Base-by-base conservation (phyloP, 2,888 invertebrate genomes). In the Apotomis capreana region DNA sequence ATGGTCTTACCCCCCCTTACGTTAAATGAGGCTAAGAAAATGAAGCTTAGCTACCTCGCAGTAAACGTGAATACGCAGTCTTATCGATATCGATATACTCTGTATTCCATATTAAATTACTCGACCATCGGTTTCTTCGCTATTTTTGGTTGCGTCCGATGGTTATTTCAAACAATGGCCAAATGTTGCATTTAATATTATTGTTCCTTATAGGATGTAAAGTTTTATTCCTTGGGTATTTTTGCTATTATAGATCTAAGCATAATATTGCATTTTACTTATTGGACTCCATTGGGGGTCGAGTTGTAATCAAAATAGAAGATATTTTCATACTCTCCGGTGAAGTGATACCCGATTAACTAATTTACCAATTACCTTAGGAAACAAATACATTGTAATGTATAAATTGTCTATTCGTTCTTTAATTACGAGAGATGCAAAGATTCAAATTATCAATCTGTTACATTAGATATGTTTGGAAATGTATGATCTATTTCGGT, bases 181-280 rank as follows among this genome's bases (percentile, higher is more conserved):
- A 81, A 82, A 79, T 73, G 79, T 80, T 84, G 87, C 88, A 89
- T 88, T 88, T 87, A 86, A 83, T 72, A 83, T 84, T 77, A 85
- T 84, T 84, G 87, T 88, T 89, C 88, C 89, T 88, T 81, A 78
- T 82, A 82, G 76, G 74, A 79, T 81, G 69, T 81, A 83, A 80
- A 76, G 73, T 75, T 76, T 83, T 81, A 80, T 78, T 84, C 78
- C 78, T 81, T 83, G 80, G 77, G 76, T 83, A 84, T 83, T 82
- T 81, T 84, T 84, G 81, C 82, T 85, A 84, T 80, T 81, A 77
- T 85, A 84, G 81, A 78, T 75, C 74, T 88, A 86, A 88, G 86
- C 84, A 82, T 87, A 80, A 78, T 84, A 84, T 79, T 85, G 83
- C 84, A 87, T 87, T 87, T 86, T 84, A 77, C 75, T 71, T 77